Evolutionary conservation across 2,888 invertebrate species (phyloP), one percentile per base, ranked within the genome.

Genomic region (Steromphala cineraria): DNA sequence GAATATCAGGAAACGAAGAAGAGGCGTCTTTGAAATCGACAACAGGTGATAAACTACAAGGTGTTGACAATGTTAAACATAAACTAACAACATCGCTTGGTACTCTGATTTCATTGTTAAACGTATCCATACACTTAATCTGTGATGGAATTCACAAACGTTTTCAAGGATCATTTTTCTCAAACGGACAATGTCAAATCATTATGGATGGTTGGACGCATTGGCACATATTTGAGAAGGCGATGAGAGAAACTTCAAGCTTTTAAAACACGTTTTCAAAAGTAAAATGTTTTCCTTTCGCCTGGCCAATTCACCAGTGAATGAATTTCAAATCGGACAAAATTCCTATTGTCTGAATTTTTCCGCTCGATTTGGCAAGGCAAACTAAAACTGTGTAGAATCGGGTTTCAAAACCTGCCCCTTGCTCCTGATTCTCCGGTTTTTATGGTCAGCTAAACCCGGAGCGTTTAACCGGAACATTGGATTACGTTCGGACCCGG

Each of bases 241-340:
- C 31, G 75, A 28, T n/a, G 31, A 52, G 55, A 76, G 31, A 19
- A 53, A 55, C 36, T 76, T 7, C 53, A 53, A 76, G 28, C 55
- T 53, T 76, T 76, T 76, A 55, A 55, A 28, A 76, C 53, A 55
- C 55, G 24, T 21, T 76, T 76, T 76, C 28, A 76, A 76, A 76
- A 76, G 76, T 76, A 76, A 76, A 76, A 76, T 76, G 76, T 76
- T 76, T 76, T 76, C n/a, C 76, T 76, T 76, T 24, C 55, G 55
- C 76, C 17, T 76, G 55, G 21, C 28, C 8, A 55, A 55, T 28
- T 76, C 36, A 28, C 28, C 55, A 31, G 76, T 53, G 53, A 76
- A 76, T 76, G 76, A 76, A 76, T 53, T 55, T n/a, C 15, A 10
- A 76, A 31, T 36, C 28, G 28, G 36, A 76, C 71, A 71, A 55